Percentiles rank a stretch among this genome's conserved stretches.
Evolutionary conservation across 2,113 vertebrate genomes (phyloP).

Genomic region (Riparia riparia): DNA sequence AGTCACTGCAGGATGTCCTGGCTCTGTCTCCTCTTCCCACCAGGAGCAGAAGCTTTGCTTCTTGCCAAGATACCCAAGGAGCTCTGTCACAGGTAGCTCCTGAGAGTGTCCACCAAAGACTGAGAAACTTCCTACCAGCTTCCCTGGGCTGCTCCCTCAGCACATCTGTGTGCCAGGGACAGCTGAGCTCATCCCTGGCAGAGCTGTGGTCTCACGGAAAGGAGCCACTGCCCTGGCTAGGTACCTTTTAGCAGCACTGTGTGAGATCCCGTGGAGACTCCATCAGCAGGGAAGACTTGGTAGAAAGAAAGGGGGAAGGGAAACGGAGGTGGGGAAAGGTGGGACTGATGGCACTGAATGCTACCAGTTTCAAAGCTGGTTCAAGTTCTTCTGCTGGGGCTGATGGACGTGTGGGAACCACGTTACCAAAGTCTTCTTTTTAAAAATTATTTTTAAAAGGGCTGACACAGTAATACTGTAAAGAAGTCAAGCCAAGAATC

Average conservation of each 20-base stretch:
- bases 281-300: neutral
- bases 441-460: neutral
- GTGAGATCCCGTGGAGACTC: neutral
- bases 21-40: neutral
- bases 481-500: slow-evolving; percentile 8
- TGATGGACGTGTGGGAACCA: neutral
- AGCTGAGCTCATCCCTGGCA: accelerated
- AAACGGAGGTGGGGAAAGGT: neutral
- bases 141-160: neutral
- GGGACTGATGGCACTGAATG: neutral
- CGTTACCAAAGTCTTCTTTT: neutral
- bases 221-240: neutral
- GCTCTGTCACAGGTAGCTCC: neutral
- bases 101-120: neutral
- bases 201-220: neutral
- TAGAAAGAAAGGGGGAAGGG: neutral
- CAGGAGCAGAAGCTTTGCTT: neutral
- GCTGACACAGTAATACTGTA: neutral
- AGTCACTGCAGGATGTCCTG: accelerated
- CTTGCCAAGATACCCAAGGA: neutral
- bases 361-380: neutral
- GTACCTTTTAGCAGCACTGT: accelerated
- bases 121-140: neutral
- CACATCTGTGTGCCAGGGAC: neutral
- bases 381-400: neutral